These are phyloP conservation scores for Nephotettix cincticeps DNA, from an alignment of 1,140 invertebrate genomes.

Conservation along the genomic window DNA sequence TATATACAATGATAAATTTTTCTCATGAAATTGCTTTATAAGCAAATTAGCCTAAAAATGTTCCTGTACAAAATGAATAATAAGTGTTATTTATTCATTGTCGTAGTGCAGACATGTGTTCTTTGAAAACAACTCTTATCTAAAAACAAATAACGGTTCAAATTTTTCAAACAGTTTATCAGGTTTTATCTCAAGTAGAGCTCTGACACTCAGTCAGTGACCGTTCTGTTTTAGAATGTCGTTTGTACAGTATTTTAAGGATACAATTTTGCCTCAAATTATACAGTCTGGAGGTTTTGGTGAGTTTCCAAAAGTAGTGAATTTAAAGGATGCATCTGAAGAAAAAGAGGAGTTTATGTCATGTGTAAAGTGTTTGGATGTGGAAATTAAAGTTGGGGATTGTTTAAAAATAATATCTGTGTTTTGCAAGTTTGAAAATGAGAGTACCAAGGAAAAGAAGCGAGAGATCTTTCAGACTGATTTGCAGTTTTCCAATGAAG, in stretches of 20 bases:
- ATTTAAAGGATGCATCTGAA: neutral
- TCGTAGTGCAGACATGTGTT: too few species aligned
- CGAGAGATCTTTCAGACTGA: neutral
- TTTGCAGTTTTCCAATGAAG: conserved; percentile 34
- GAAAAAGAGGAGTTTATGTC: neutral
- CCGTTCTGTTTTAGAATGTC: neutral
- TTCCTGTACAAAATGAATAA: too few species aligned
- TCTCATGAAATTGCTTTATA: too few species aligned
- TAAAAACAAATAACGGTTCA: neutral
- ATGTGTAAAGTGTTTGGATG: neutral
- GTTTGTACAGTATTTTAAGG: too few species aligned
- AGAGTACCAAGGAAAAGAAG: neutral
- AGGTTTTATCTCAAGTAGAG: neutral
- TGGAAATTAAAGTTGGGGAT: neutral
- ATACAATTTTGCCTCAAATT: too few species aligned
- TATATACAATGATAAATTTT: too few species aligned
- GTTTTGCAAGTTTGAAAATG: neutral
- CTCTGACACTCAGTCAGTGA: neutral
- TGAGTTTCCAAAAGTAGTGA: too few species aligned
- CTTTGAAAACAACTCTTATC: conserved; percentile 55
- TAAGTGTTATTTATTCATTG: too few species aligned
- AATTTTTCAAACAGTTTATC: neutral
- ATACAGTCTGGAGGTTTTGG: too few species aligned
- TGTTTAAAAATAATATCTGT: neutral
- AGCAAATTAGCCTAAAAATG: too few species aligned